These are phyloP conservation scores for Neogobius melanostomus DNA, from an alignment of 2,113 vertebrate genomes.

Conservation along the genomic window DNA sequence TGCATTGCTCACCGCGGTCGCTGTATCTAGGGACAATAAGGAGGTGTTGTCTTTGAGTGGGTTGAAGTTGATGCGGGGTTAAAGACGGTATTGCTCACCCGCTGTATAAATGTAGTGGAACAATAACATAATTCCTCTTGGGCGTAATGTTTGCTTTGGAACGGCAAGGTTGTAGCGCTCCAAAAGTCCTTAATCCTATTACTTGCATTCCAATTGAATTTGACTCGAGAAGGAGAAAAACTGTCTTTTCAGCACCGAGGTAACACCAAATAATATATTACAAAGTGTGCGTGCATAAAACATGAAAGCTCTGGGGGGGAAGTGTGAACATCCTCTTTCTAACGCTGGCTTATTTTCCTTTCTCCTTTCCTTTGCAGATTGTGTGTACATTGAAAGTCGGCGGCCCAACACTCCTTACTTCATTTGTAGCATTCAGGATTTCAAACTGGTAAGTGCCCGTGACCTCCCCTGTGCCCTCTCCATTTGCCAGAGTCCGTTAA, in stretches of 20 bases:
- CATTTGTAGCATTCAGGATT: constrained; percentile 99
- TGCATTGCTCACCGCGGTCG: constrained; percentile 9
- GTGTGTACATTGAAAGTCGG: constrained; percentile 98
- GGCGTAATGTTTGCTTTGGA: constrained; percentile 80
- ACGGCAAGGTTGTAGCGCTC: constrained; percentile 72
- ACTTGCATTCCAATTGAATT: constrained; percentile 79
- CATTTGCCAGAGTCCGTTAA: constrained; percentile 12
- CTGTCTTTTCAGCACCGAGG: constrained; percentile 62
- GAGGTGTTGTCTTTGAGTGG: constrained; percentile 31
- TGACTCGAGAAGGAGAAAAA: constrained; percentile 66
- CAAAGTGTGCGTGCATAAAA: constrained; percentile 51
- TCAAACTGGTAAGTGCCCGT: constrained; percentile 95
- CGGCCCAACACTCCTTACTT: constrained; percentile 98
- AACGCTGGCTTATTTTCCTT: constrained; percentile 14
- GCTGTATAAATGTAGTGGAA: constrained; percentile 74
- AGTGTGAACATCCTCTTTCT: constrained; percentile 48
- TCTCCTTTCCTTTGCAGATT: constrained; percentile 83
- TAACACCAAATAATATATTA: constrained; percentile 61
- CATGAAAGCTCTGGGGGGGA: constrained; percentile 39
- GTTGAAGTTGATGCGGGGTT: constrained; percentile 41
- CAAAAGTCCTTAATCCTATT: constrained; percentile 81
- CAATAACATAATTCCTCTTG: constrained; percentile 75
- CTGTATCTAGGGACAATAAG: constrained; percentile 6
- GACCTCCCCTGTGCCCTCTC: constrained; percentile 28
- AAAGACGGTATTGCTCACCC: constrained; percentile 57